A percentile compares a stretch with the other conserved stretches of the same genome.
Conservation (phyloP, 2,888 invertebrate species). For the Empis stercorea region DNA sequence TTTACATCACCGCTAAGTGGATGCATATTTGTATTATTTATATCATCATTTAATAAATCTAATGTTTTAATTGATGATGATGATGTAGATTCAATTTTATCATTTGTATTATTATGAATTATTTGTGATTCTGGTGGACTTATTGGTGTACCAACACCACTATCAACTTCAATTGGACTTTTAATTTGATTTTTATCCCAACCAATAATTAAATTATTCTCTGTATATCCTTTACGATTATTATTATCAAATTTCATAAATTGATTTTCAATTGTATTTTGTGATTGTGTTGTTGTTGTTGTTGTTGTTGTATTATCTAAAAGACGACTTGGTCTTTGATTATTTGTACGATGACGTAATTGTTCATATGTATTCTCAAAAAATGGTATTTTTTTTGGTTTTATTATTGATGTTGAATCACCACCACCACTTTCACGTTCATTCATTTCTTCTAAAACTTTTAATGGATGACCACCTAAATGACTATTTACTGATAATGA, state of each 20-base stretch:
- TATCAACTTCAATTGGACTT: slow-evolving; percentile 39
- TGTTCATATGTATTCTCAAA: slow-evolving; percentile 59
- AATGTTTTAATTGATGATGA: background rate
- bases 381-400: slow-evolving; percentile 41
- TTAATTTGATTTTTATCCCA: slow-evolving; percentile 17
- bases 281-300: slow-evolving; percentile 4
- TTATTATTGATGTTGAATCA: slow-evolving; percentile 30
- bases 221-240: slow-evolving; percentile 18
- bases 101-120: background rate
- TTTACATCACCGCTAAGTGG: slow-evolving; percentile 65
- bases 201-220: background rate
- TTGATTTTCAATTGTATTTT: slow-evolving; percentile 33
- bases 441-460: slow-evolving; percentile 36
- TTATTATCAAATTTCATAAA: too few species aligned
- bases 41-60: background rate
- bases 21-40: slow-evolving; percentile 38
- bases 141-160: slow-evolving; percentile 52
- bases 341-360: slow-evolving; percentile 49
- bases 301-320: slow-evolving; percentile 5
- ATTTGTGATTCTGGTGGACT: slow-evolving; percentile 35
- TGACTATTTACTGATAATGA: slow-evolving; percentile 36
- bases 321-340: slow-evolving; percentile 28
- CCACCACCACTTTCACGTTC: slow-evolving; percentile 35
- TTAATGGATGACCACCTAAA: slow-evolving; percentile 34
- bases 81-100: background rate